phyloP scores from a whole-genome alignment of 2,888 invertebrate genomes.

The Sabatieria punctata region DNA sequence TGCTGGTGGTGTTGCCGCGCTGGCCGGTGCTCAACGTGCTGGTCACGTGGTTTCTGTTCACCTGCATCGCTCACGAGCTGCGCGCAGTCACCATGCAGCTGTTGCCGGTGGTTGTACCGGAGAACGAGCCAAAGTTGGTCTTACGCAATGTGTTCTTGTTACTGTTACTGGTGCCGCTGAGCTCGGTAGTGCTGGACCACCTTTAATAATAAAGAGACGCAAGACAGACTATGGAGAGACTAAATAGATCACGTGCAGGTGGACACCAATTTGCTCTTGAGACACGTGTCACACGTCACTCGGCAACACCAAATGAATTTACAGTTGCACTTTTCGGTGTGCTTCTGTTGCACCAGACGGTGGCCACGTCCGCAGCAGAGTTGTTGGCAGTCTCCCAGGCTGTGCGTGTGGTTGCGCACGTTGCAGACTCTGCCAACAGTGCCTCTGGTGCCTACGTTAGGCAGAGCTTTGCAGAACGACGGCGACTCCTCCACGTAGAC shows the following conservation, averaged over 20 bases:
- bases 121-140: background rate
- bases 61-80: constrained; percentile 76
- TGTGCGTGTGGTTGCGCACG: constrained; percentile 33
- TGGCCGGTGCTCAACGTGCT: constrained; percentile 81
- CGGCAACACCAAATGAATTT: constrained; percentile 35
- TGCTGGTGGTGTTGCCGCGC: constrained; percentile 62
- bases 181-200: too few relatives aligned
- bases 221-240: background rate
- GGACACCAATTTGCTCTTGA: constrained; percentile 25
- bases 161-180: background rate
- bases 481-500: constrained; percentile 17
- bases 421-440: constrained; percentile 36
- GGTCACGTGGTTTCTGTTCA: constrained; percentile 81
- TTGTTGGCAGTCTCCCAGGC: constrained; percentile 32
- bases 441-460: constrained; percentile 24
- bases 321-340: constrained; percentile 32
- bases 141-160: background rate
- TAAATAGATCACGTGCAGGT: constrained; percentile 18
- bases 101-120: background rate
- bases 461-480: constrained; percentile 4
- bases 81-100: constrained; percentile 52
- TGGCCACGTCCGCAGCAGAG: constrained; percentile 41
- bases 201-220: background rate
- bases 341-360: constrained; percentile 28
- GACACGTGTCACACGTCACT: constrained; percentile 31